Base-by-base conservation (phyloP, 2,113 vertebrate species). In the Bolborhynchus lineola region DNA sequence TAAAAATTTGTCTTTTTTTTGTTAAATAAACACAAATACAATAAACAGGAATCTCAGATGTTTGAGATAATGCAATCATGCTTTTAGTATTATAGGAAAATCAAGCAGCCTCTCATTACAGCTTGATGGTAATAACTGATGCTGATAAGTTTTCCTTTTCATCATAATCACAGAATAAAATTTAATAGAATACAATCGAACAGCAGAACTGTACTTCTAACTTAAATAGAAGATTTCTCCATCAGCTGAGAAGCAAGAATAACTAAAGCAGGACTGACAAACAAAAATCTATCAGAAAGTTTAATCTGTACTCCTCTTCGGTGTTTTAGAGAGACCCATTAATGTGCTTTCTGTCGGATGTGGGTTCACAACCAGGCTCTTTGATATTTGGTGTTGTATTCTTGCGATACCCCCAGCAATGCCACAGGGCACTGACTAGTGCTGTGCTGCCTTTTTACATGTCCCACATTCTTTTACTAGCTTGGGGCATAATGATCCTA, bases 381-480 rank as follows among this genome's bases (percentile, higher is more conserved):
- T 92, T 57, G 44, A 16, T 77, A 6, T 52, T 88, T 3, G 2
- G 3, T 62, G 33, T 26, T 5, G 1, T 59, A 31, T 16, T 50
- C 16, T 37, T 28, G 39, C 0, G 3, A n/a, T 44, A 82, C 8
- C 21, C 29, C 7, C 4, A 24, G 7, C 33, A 72, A 9, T 14
- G 23, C 33, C 16, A 12, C 3, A 24, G 17, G n/a, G n/a, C 35
- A 21, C 47, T 0, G 0, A 26, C 9, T 28, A 16, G 16, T 76
- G 23, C 42, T 76, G 39, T 2, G 3, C 9, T 75, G 11, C 9
- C 13, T 82, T 85, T 82, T 71, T 50, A 23, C 3, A 2, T 11
- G 8, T 55, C 26, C 39, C 16, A 5, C 37, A 20, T 75, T 76
- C 29, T 91, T 90, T 89, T 64, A 55, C 26, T 20, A 52, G 20